phyloP scores from a whole-genome alignment of 2,797 vertebrate species.

The Silurus aristotelis region DNA sequence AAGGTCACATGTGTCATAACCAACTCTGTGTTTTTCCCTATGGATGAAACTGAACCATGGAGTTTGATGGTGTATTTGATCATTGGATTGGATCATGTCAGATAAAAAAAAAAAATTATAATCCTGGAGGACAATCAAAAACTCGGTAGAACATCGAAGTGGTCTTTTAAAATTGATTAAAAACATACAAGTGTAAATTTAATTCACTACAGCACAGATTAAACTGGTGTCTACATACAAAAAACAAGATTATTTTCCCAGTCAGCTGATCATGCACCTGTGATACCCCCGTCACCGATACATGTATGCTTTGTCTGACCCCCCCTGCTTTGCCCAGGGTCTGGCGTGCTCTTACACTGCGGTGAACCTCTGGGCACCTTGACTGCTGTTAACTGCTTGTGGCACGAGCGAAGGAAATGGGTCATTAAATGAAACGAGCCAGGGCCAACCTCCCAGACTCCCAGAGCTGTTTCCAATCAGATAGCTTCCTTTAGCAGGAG shows the following conservation, averaged over 20 bases:
- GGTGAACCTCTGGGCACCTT: conserved; percentile 79
- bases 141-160: no score
- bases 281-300: conserved; percentile 9
- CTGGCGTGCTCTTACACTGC: conserved; percentile 49
- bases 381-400: conserved; percentile 82
- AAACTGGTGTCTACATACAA: not conserved
- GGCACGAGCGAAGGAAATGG: conserved; percentile 82
- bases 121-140: no score
- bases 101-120: no score
- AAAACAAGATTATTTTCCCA: not conserved
- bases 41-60: not conserved
- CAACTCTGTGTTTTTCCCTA: conserved; percentile 8
- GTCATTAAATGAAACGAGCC: conserved; percentile 82
- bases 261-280: conserved; percentile 41
- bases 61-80: not conserved
- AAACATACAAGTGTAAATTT: not conserved
- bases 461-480: conserved; percentile 82
- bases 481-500: conserved; percentile 73
- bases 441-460: conserved; percentile 74
- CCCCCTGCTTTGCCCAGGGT: conserved; percentile 29
- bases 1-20: conserved; percentile 65
- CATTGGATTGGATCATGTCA: not conserved
- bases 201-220: not conserved
- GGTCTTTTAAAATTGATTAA: not conserved
- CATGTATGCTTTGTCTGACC: conserved; percentile 53